Percentiles rank a stretch among this genome's conserved stretches.
These are phyloP conservation scores for Himalopsyche tibetana DNA, from an alignment of 2,888 invertebrate genomes.

Conservation along the genomic window DNA sequence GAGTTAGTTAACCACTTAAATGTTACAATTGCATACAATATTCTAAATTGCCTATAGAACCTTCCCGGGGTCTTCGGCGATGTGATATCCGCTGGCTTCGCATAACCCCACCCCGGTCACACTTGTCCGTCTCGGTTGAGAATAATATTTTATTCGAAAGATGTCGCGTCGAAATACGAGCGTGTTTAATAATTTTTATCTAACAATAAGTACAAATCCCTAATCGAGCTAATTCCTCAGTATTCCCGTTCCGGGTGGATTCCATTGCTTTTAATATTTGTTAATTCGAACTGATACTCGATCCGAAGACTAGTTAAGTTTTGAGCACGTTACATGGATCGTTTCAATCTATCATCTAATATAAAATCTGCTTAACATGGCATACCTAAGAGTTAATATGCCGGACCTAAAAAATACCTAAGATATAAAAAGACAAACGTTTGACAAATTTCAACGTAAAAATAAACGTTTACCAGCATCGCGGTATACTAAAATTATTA, in stretches of 20 bases:
- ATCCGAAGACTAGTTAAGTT: conserved; percentile 61
- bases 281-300: conserved; percentile 55
- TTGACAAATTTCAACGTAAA: conserved; percentile 59
- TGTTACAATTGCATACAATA: conserved; percentile 32
- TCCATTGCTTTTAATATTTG: conserved; percentile 50
- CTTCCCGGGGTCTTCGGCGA: background rate
- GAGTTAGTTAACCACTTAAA: conserved; percentile 7
- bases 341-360: conserved; percentile 59
- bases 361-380: conserved; percentile 62
- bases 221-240: conserved; percentile 51
- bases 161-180: background rate
- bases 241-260: conserved; percentile 33
- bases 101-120: background rate
- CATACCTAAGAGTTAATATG: conserved; percentile 55
- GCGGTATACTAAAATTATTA: conserved; percentile 43
- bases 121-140: background rate
- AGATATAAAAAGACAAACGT: conserved; percentile 58
- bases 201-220: conserved; percentile 38
- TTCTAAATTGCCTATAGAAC: background rate
- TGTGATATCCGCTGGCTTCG: background rate
- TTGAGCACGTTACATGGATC: conserved; percentile 64
- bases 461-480: conserved; percentile 54
- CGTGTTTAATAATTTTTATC: background rate
- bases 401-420: conserved; percentile 56
- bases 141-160: conserved; percentile 2